Evolutionary conservation across 2,113 vertebrate genomes (phyloP), one percentile per base, ranked within the genome.

Genomic region (Probosciger aterrimus): DNA sequence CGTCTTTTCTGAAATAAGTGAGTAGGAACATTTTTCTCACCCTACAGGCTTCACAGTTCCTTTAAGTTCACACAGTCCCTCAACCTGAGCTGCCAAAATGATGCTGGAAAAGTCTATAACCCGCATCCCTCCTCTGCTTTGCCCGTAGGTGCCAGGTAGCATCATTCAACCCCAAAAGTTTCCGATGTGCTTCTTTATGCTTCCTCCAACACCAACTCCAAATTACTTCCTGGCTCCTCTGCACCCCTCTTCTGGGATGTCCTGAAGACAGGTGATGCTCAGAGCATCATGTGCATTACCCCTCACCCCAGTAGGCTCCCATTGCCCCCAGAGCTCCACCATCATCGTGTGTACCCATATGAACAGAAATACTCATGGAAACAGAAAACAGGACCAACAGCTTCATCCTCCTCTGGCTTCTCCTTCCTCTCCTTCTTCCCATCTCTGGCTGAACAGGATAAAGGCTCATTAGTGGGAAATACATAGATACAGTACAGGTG

Each of bases 281-380:
- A 27, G 50, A 67, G 31, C 31, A 18, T 14, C 2, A 0, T 2
- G 0, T 19, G n/a, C 22, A 49, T 30, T 12, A 4, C 25, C 44
- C 43, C 59, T 65, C 1, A 1, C 11, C 13, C 67, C 13, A 19
- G n/a, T 1, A 0, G 31, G 31, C 17, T 41, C 18, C 18, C 37
- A 2, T 6, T n/a, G 18, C 3, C 14, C 31, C 15, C 39, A 14
- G 17, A 46, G 19, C 35, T 59, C 25, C 52, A 28, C 28, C 5
- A 1, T 15, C 7, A 1, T 28, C 41, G 49, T 47, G 23, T 5
- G 0, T 25, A 49, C 31, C 22, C 23, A 27, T 18, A 7, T 5
- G 22, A 23, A 46, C 30, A 70, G 55, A 62, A 63, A 70, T 33
- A 22, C 17, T 28, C 33, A 8, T n/a, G 44, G 14, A 37, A 23